phyloP scores from a whole-genome alignment of 2,888 invertebrate species.

The Tuberolachnus salignus region DNA sequence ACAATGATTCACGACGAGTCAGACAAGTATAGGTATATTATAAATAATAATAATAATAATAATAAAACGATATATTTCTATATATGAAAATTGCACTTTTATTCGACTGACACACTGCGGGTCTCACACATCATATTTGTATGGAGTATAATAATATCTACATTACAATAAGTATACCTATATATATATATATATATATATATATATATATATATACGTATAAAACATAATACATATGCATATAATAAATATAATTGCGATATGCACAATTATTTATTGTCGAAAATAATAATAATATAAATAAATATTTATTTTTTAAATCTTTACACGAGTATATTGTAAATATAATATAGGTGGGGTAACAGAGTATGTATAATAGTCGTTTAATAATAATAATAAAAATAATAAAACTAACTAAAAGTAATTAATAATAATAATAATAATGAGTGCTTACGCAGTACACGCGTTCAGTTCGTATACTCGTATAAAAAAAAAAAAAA shows the following conservation, averaged over 20 bases:
- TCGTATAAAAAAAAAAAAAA: background rate
- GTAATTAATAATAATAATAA: constrained; percentile 10
- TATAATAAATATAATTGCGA: too few relatives aligned
- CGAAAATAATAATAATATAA: constrained; percentile 18
- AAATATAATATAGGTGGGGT: constrained; percentile 18
- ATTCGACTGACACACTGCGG: background rate
- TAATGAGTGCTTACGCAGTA: constrained; percentile 21
- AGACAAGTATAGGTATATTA: background rate
- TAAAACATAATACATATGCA: too few relatives aligned
- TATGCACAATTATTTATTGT: background rate
- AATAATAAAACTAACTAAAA: constrained; percentile 7
- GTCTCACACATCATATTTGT: background rate
- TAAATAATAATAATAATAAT: background rate
- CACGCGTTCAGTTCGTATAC: background rate
- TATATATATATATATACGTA: too few relatives aligned
- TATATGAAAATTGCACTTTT: constrained; percentile 36
- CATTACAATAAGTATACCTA: too few relatives aligned
- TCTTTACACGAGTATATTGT: constrained; percentile 19
- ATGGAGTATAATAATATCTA: background rate
- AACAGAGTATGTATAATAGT: constrained; percentile 18
- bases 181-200: too few relatives aligned
- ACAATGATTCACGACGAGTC: background rate
- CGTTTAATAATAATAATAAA: background rate
- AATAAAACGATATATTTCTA: background rate
- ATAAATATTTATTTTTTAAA: constrained; percentile 19